Evolutionary conservation across 2,797 vertebrate genomes (phyloP).

Genomic region (Micrastur ruficollis): DNA sequence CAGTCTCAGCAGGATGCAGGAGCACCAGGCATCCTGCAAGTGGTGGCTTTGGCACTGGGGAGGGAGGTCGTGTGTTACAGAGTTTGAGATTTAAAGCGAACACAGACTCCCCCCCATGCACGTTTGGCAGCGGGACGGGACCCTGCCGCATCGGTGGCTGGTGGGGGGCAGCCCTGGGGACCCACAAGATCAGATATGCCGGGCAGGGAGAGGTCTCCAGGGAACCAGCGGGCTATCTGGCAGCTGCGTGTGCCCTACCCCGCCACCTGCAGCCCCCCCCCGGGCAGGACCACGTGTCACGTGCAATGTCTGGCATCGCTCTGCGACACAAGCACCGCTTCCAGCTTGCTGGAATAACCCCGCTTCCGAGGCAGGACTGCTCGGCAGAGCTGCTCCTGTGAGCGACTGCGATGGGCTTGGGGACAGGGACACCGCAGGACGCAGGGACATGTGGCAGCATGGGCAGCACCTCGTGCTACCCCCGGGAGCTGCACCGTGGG

Average conservation of each 20-base stretch:
- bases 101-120: not conserved
- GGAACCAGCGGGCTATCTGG: not conserved
- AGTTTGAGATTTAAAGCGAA: not conserved
- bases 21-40: fast-evolving
- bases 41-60: not conserved
- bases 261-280: not conserved
- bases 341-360: not conserved
- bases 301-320: not conserved
- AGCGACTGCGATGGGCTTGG: fast-evolving
- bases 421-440: not conserved
- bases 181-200: not conserved
- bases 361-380: not conserved
- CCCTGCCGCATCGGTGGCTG: not conserved
- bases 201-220: not conserved
- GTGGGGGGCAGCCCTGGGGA: not conserved
- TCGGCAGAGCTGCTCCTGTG: not conserved
- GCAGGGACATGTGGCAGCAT: fast-evolving
- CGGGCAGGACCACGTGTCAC: fast-evolving
- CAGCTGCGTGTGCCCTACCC: not conserved
- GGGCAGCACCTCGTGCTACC: not conserved
- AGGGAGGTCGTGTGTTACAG: not conserved
- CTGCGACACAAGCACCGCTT: not conserved
- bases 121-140: not conserved
- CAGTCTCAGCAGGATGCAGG: not conserved
- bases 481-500: not conserved